A percentile compares a stretch with the other conserved stretches of the same genome.
Conservation (phyloP, 1,140 invertebrate genomes). For the Chelonus insularis region DNA sequence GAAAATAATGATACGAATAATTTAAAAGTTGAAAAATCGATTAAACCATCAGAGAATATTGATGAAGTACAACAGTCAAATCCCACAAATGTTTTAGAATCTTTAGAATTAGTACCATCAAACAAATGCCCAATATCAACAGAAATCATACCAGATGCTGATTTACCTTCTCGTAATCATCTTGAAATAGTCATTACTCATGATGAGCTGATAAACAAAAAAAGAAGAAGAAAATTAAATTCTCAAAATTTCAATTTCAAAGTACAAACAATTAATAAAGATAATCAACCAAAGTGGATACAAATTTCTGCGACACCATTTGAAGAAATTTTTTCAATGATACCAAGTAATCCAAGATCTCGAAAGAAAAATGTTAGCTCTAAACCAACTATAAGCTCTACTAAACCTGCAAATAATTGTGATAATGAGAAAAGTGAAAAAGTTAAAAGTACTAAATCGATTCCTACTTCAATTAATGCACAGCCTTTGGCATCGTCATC, state of each 20-base stretch:
- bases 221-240: conserved; percentile 42
- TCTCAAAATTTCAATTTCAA: conserved; percentile 38
- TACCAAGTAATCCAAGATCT: conserved; percentile 34
- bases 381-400: no score
- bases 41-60: conserved; percentile 16
- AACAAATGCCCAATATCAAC: conserved; percentile 38
- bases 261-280: conserved; percentile 32
- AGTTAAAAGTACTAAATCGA: background rate
- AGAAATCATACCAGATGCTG: background rate
- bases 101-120: conserved; percentile 44
- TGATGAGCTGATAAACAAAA: conserved; percentile 39
- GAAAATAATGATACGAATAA: conserved; percentile 42
- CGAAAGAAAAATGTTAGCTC: background rate
- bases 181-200: conserved; percentile 41
- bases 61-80: no score
- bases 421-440: background rate
- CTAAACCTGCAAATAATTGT: no score
- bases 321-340: conserved; percentile 45
- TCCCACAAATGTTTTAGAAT: no score
- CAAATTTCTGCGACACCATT: conserved; percentile 35
- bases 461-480: background rate
- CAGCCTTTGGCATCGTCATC: conserved; percentile 22
- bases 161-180: conserved; percentile 8
- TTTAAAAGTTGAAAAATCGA: conserved; percentile 24
- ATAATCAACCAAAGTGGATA: conserved; percentile 33